These are phyloP conservation scores for Dendrolimus kikuchii DNA, from an alignment of 1,140 invertebrate genomes.

Conservation along the genomic window DNA sequence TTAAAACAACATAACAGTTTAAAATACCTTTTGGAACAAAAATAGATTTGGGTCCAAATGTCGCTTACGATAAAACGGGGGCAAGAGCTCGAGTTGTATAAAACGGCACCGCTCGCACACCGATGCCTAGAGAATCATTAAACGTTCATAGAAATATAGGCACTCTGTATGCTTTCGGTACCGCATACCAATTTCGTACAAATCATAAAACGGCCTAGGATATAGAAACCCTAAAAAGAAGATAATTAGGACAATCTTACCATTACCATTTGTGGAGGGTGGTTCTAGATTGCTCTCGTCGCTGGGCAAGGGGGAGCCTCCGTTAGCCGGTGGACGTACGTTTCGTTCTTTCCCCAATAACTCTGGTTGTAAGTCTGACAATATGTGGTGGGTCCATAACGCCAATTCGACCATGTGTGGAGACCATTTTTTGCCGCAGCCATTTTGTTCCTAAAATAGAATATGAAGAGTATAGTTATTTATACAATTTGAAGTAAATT, in stretches of 20 bases:
- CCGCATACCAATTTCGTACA: too few relatives aligned
- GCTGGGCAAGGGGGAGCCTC: constrained; percentile 59
- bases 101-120: too few relatives aligned
- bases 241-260: constrained; percentile 22
- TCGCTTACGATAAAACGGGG: too few relatives aligned
- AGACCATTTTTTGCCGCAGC: constrained; percentile 78
- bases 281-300: constrained; percentile 76
- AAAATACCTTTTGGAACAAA: too few relatives aligned
- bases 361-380: constrained; percentile 87
- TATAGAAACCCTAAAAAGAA: not conserved
- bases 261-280: constrained; percentile 68
- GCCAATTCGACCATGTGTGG: constrained; percentile 92
- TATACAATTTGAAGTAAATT: not conserved
- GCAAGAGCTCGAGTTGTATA: too few relatives aligned
- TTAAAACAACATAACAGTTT: too few relatives aligned
- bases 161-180: too few relatives aligned
- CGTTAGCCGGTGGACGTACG: constrained; percentile 40
- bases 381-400: constrained; percentile 91
- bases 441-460: constrained; percentile 69
- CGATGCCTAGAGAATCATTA: too few relatives aligned
- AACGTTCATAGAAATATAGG: too few relatives aligned
- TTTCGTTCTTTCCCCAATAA: constrained; percentile 83
- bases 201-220: not conserved
- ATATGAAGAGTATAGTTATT: not conserved
- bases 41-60: too few relatives aligned